A percentile compares a stretch with the other conserved stretches of the same genome.
phyloP scores from a whole-genome alignment of 1,140 invertebrate genomes.

The Agrypnia vestita region DNA sequence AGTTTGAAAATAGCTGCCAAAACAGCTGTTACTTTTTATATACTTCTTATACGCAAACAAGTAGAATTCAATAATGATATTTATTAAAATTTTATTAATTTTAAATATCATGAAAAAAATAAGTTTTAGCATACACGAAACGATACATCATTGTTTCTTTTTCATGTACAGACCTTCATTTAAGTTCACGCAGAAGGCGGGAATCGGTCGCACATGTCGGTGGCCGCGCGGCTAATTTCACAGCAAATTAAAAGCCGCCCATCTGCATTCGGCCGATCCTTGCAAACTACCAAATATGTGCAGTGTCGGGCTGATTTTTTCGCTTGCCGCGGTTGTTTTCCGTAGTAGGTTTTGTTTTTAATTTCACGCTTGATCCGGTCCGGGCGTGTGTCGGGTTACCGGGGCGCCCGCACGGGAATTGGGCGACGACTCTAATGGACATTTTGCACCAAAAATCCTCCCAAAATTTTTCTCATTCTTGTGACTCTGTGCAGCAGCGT shows the following conservation, averaged over 20 bases:
- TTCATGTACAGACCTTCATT: neutral
- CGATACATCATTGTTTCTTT: neutral
- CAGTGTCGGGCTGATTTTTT: constrained; percentile 19
- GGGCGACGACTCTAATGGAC: constrained; percentile 17
- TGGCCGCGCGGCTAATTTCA: constrained; percentile 52
- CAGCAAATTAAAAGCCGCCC: constrained; percentile 49
- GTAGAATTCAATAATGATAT: too few species aligned
- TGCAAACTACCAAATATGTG: constrained; percentile 36
- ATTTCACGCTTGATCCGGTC: constrained; percentile 57
- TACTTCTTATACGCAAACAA: too few species aligned
- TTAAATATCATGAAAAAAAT: too few species aligned
- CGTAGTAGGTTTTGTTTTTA: constrained; percentile 55
- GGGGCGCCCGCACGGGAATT: constrained; percentile 13
- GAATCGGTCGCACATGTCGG: constrained; percentile 9
- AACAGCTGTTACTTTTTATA: too few species aligned
- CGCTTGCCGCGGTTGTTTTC: constrained; percentile 6
- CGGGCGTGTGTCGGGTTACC: constrained; percentile 37
- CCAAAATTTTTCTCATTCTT: too few species aligned
- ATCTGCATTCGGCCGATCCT: constrained; percentile 9
- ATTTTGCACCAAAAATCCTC: constrained; percentile 10
- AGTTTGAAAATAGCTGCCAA: too few species aligned
- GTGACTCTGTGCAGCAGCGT: too few species aligned
- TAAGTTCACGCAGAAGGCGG: constrained; percentile 17
- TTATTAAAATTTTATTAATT: too few species aligned
- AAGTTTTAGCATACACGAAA: too few species aligned